phyloP scores from a whole-genome alignment of 1,140 invertebrate genomes.

The Ceratitis capitata region DNA sequence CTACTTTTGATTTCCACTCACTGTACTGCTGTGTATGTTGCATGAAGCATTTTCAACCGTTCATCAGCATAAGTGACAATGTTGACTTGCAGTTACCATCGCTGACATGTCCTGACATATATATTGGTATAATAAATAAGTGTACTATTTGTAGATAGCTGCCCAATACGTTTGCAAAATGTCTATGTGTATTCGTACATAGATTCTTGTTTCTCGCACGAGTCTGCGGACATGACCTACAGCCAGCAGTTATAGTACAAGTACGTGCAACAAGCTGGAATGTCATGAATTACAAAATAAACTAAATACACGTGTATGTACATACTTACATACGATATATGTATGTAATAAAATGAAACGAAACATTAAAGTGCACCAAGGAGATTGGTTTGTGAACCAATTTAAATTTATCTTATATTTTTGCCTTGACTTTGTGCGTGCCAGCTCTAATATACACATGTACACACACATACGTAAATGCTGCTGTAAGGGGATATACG shows the following conservation, averaged over 20 bases:
- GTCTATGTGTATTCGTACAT: background rate
- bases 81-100: background rate
- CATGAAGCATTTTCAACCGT: no score
- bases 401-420: no score
- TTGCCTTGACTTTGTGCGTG: no score
- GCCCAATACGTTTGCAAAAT: background rate
- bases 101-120: background rate
- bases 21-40: no score
- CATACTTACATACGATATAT: background rate
- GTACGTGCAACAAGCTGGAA: conserved; percentile 1
- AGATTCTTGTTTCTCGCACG: background rate
- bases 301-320: background rate
- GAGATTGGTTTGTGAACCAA: no score
- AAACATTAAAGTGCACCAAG: no score
- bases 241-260: background rate
- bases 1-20: no score
- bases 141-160: background rate
- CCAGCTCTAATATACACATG: no score
- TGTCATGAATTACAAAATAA: background rate
- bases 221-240: background rate
- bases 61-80: no score
- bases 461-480: no score
- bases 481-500: no score
- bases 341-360: no score
- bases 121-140: background rate